Evolutionary conservation across 2,888 invertebrate genomes (phyloP).

Genomic region (Herminia tarsipennalis): DNA sequence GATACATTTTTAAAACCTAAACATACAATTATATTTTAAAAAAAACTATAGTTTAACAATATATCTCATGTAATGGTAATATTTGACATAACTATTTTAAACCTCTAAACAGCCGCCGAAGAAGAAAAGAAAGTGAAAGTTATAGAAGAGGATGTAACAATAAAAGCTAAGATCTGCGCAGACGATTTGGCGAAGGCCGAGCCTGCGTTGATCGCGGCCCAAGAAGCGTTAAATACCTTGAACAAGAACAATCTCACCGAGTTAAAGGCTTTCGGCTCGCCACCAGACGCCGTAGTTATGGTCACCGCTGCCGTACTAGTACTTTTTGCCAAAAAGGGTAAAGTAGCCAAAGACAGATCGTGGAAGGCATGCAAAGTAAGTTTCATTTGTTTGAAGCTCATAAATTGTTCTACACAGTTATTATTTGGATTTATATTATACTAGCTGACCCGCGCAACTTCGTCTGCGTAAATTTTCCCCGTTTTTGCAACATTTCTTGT

Average conservation of each 20-base stretch:
- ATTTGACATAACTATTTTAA: too few species aligned
- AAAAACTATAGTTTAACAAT: too few species aligned
- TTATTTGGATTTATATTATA: too few species aligned
- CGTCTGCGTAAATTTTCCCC: too few species aligned
- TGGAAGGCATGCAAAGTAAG: conserved; percentile 95
- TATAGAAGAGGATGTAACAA: conserved; percentile 94
- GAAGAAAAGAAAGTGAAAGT: conserved; percentile 96
- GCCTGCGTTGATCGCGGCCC: conserved; percentile 95
- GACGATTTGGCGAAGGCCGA: conserved; percentile 96
- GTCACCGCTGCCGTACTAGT: conserved; percentile 96
- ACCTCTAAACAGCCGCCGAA: conserved; percentile 86
- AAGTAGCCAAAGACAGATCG: conserved; percentile 95
- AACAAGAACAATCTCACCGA: conserved; percentile 98
- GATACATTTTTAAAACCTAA: too few species aligned
- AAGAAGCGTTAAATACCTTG: conserved; percentile 95
- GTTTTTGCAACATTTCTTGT: too few species aligned
- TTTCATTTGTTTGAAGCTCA: neutral
- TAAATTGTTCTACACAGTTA: too few species aligned
- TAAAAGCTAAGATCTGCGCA: conserved; percentile 94
- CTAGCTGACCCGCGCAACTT: too few species aligned
- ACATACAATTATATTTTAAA: too few species aligned
- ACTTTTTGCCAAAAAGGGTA: conserved; percentile 92
- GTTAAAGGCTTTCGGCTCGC: conserved; percentile 96
- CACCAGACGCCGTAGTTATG: conserved; percentile 94
- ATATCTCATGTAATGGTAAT: too few species aligned